Evolutionary conservation across 2,113 vertebrate genomes (phyloP).

Genomic region (Pelobates fuscus): DNA sequence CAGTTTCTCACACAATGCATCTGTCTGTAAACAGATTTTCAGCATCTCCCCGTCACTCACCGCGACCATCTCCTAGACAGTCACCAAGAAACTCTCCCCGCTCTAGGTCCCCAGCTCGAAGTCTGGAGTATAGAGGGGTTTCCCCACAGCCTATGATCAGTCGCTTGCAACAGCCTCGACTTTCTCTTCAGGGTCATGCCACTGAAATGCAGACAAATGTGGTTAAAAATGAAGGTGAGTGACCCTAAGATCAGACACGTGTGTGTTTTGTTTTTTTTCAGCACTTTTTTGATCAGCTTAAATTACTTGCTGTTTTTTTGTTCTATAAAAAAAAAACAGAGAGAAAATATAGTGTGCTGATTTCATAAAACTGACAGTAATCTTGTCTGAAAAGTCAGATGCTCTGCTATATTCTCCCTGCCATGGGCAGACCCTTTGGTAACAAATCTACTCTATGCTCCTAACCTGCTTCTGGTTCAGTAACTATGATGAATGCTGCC

Average conservation of each 20-base stretch:
- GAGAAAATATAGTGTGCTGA: too few relatives aligned
- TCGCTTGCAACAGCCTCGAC: slow-evolving; percentile 93
- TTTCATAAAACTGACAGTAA: background rate
- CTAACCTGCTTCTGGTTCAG: slow-evolving; percentile 25
- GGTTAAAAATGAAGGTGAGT: slow-evolving; percentile 94
- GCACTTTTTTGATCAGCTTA: too few relatives aligned
- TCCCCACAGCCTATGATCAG: slow-evolving; percentile 93
- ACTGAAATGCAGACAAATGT: slow-evolving; percentile 86
- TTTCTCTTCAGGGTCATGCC: slow-evolving; percentile 90
- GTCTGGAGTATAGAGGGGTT: slow-evolving; percentile 84
- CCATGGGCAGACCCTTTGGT: background rate
- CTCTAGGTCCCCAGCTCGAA: slow-evolving; percentile 89
- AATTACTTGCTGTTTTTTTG: too few relatives aligned
- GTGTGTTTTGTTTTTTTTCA: background rate
- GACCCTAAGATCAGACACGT: background rate
- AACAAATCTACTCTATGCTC: background rate
- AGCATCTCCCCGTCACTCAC: slow-evolving; percentile 91
- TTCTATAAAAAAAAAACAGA: too few relatives aligned
- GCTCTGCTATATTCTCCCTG: background rate
- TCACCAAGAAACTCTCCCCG: slow-evolving; percentile 90
- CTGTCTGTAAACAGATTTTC: slow-evolving; percentile 86
- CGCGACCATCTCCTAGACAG: slow-evolving; percentile 86
- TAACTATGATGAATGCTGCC: slow-evolving; percentile 20
- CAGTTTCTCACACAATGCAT: slow-evolving; percentile 80
- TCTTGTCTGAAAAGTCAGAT: too few relatives aligned